phyloP scores from a whole-genome alignment of 2,888 invertebrate species.

The Scaptomyza polygonia region DNA sequence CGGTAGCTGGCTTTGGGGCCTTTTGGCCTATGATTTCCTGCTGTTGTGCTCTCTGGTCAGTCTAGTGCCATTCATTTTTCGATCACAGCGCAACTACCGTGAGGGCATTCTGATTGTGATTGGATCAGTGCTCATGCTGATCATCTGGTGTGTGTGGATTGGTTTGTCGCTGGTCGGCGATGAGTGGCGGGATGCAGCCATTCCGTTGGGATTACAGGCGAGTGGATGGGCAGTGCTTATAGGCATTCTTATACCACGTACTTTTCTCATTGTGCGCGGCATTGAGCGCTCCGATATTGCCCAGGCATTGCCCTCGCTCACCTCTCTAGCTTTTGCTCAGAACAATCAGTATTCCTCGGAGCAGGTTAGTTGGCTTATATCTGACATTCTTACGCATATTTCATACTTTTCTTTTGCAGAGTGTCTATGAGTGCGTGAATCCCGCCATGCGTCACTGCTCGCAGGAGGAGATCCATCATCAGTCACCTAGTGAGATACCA shows the following conservation, averaged over 20 bases:
- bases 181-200: constrained; percentile 86
- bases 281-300: constrained; percentile 87
- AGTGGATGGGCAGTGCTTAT: constrained; percentile 88
- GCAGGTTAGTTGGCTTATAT: constrained; percentile 71
- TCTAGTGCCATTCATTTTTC: constrained; percentile 87
- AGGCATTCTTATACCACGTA: constrained; percentile 88
- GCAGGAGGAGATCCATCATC: constrained; percentile 82
- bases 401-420: constrained; percentile 76
- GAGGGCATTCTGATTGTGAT: constrained; percentile 87
- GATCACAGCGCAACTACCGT: constrained; percentile 88
- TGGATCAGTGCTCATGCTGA: constrained; percentile 85
- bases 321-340: constrained; percentile 84
- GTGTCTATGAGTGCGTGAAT: constrained; percentile 87
- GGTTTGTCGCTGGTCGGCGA: constrained; percentile 85
- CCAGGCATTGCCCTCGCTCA: constrained; percentile 85
- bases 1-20: constrained; percentile 85
- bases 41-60: constrained; percentile 86
- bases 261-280: constrained; percentile 88
- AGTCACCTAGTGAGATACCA: constrained; percentile 84
- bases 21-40: constrained; percentile 87
- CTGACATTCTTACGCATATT: neutral
- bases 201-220: constrained; percentile 87
- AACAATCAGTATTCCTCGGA: constrained; percentile 84
- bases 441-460: constrained; percentile 85
- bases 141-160: constrained; percentile 88